Evolutionary conservation across 1,140 invertebrate genomes (phyloP), one percentile per base, ranked within the genome.

Genomic region (Papilio machaon): DNA sequence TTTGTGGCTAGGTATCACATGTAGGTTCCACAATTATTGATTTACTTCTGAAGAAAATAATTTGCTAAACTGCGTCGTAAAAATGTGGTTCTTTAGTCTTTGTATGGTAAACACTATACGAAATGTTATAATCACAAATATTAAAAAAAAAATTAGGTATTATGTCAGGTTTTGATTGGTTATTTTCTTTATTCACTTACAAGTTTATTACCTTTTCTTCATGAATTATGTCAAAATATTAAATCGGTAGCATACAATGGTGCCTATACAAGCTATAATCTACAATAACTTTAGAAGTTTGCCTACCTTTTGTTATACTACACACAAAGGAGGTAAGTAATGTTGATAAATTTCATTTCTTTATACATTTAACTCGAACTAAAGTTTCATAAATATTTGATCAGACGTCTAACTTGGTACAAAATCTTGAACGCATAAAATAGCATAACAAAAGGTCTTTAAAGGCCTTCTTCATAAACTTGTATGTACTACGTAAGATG

Each of bases 251-350:
- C 30, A 52, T 76, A 76, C 47, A 76, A 76, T 52, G 30, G 23
- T 52, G 4, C n/a, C 49, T 76, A 17, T 54, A 35, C 74, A 54
- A 73, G 35, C 11, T 17, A 35, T 35, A 67, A 54, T 76, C 46
- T 19, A 76, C 74, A 30, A 52, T 67, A 19, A 76, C 74, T 47
- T 76, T 76, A 52, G 47, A 76, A 76, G 49, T 76, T 75, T 75
- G 73, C 43, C 11, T 52, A 35, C 74, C 74, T 75, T 54, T 76
- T 76, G 19, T 76, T 15, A 17, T 11, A 76, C 47, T 76, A n/a
- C n/a, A n/a, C n/a, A 76, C 46, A 52, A 76, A 54, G 64, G 35
- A 67, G 23, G 64, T 67, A 67, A 30, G 64, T 13, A 67, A 13
- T 23, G 23, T 35, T 67, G 64, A 35, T 67, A 30, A 67, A 67